Evolutionary conservation across 2,113 vertebrate genomes (phyloP), one percentile per base, ranked within the genome.

Genomic region (Murina feae): DNA sequence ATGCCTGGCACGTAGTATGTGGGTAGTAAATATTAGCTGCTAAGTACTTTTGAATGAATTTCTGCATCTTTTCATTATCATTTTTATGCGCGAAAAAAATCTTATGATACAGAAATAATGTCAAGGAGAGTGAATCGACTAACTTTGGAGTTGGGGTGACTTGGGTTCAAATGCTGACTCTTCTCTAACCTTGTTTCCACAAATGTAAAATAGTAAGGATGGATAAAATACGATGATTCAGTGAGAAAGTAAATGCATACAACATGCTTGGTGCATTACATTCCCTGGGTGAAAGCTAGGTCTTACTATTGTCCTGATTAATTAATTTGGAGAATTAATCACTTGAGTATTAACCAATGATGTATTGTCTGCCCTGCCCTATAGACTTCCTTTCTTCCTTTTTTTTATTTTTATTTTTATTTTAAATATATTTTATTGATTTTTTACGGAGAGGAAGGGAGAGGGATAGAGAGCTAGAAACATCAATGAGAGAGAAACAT

Each of bases 301-400:
- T 51, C 8, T 85, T 68, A 37, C 69, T 85, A 23, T 60, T 60
- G 12, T 90, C 72, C 9, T 72, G 47, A 78, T 86, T 95, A 55
- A 95, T 78, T 85, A 55, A 95, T 78, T 85, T 72, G 35, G 75
- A 96, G 51, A 80, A 53, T 66, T 71, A 72, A 37, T 81, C 32
- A 78, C 44, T 72, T 71, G 47, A 60, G 2, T 63, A 25, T 83
- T 84, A 84, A 39, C 69, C n/a, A 55, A 4, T 58, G 16, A 55
- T 80, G 16, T 17, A 49, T 80, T 75, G 69, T 53, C 49, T 80
- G n/a, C 37, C 53, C 49, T 80, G n/a, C 37, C 53, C 53, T 28
- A 28, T 42, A 23, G 66, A 39, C 55, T 47, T 90, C 9, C 28
- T 74, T 13, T 71, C 82, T 66, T 72, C 23, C 21, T 87, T 79